Base-by-base conservation (phyloP, 2,888 invertebrate genomes). In the Vandiemenella viatica region DNA sequence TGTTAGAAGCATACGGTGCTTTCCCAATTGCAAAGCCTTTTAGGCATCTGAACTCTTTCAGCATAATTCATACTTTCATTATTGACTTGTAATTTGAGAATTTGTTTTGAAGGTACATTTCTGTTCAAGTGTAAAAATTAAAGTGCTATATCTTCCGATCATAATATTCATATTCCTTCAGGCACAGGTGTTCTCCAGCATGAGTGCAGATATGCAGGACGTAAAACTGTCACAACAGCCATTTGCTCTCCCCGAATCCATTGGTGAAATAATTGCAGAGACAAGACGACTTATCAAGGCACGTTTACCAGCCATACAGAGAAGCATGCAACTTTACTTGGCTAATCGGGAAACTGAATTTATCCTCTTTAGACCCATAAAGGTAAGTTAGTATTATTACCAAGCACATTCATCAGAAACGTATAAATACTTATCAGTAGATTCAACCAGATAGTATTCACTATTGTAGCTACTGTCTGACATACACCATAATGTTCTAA, bases 311-410 rank as follows among this genome's bases (percentile, higher is more conserved):
- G 72, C 74, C 5, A 68, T 96, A 15, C 90, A 92, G 62, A 75
- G 85, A 4, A 85, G 88, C 13, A 92, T 97, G 91, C 83, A 90
- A 56, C 75, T 98, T 1, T 98, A 98, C 66, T 73, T 98, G 47
- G 90, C 96, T 13, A 97, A 96, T 65, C 79, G 84, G 56, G 97
- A 98, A 65, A 97, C 97, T 0, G 97, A 98, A 66, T 89, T 91
- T 59, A 96, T 98, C 60, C 74, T 98, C 8, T 93, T 97, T 60
- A 77, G 92, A 49, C 96, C 96, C 2, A 87, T 97, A 44, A 81
- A 88, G 67, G 88, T 87, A 62, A 64, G 69, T 60, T 50, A 53
- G 37, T 49, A 46, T 44, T 56, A 52, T 32, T 6, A 4, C 15
- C 4, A n/a, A 23, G 46, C 44, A 18, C 18, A 45, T 38, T 52